These are phyloP conservation scores for Acanthacorydalis orientalis DNA, from an alignment of 2,888 invertebrate genomes.

Conservation along the genomic window DNA sequence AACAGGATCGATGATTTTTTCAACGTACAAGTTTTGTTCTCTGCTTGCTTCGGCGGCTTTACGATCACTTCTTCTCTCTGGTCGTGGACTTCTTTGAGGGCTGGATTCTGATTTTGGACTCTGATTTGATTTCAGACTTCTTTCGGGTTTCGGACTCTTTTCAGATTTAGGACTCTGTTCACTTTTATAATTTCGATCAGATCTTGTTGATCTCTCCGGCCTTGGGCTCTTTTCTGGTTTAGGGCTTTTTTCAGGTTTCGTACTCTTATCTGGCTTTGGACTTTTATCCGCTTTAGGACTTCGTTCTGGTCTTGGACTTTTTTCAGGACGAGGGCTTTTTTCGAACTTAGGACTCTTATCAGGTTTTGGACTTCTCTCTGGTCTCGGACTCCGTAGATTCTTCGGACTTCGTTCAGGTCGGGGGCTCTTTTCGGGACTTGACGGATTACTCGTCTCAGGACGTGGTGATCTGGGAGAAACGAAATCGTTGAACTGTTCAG, in stretches of 20 bases:
- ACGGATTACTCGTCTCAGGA: neutral
- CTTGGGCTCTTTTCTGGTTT: conserved; percentile 1
- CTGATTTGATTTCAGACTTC: conserved; percentile 2
- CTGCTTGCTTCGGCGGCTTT: neutral
- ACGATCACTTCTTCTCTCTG: neutral
- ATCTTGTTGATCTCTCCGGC: conserved; percentile 1
- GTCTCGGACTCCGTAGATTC: neutral
- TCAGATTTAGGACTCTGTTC: neutral
- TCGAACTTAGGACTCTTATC: neutral
- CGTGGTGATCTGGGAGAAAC: neutral
- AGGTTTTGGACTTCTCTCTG: neutral
- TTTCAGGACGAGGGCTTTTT: neutral
- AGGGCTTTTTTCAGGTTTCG: neutral
- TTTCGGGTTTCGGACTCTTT: conserved; percentile 2
- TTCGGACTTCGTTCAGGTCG: neutral
- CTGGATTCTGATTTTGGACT: neutral
- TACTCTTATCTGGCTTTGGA: neutral
- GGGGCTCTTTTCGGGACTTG: neutral
- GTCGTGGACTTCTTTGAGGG: too few species aligned
- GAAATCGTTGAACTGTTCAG: too few species aligned
- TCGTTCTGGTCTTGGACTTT: conserved; percentile 1
- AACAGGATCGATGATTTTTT: neutral
- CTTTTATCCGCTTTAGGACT: conserved; percentile 2
- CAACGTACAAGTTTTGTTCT: neutral
- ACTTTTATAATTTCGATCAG: neutral